Percentiles rank a stretch among this genome's conserved stretches.
phyloP scores from a whole-genome alignment of 1,140 invertebrate genomes.

The Lordiphosa collinella region DNA sequence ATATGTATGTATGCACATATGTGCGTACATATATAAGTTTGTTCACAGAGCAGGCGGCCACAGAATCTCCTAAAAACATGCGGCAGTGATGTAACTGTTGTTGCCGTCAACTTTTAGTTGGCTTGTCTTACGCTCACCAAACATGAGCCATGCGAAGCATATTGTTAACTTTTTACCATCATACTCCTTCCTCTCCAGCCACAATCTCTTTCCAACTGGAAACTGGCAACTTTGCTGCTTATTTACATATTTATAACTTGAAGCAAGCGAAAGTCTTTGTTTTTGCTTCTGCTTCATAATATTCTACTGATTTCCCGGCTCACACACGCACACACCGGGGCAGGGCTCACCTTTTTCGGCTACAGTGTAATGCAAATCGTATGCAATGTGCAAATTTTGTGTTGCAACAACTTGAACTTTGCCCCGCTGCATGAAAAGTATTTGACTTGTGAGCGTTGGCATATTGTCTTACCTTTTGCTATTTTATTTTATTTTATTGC shows the following conservation, averaged over 20 bases:
- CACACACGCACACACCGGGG: too few species aligned
- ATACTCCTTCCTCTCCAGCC: conserved; percentile 10
- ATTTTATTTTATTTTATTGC: conserved; percentile 57
- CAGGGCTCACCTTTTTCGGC: conserved; percentile 31
- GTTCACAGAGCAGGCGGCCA: too few species aligned
- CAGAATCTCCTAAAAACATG: conserved; percentile 1
- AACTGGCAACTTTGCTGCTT: conserved; percentile 68
- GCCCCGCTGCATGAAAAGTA: conserved; percentile 12
- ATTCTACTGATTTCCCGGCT: conserved; percentile 51
- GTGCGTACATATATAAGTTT: too few species aligned
- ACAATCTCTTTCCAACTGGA: background rate
- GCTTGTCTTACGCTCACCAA: conserved; percentile 41
- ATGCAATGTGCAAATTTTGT: conserved; percentile 62
- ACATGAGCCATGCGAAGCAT: conserved; percentile 56
- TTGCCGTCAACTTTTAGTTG: conserved; percentile 50
- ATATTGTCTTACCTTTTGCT: conserved; percentile 62
- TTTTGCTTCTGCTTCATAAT: conserved; percentile 48
- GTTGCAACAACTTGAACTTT: conserved; percentile 52
- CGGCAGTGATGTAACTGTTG: conserved; percentile 21
- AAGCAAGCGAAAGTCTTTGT: conserved; percentile 28
- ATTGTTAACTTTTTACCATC: conserved; percentile 54
- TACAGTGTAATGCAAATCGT: conserved; percentile 61
- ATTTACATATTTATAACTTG: conserved; percentile 74
- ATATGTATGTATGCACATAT: too few species aligned
- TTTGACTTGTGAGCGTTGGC: conserved; percentile 62